phyloP scores from a whole-genome alignment of 2,888 invertebrate species.

The Hydroisotoma schaefferi region DNA sequence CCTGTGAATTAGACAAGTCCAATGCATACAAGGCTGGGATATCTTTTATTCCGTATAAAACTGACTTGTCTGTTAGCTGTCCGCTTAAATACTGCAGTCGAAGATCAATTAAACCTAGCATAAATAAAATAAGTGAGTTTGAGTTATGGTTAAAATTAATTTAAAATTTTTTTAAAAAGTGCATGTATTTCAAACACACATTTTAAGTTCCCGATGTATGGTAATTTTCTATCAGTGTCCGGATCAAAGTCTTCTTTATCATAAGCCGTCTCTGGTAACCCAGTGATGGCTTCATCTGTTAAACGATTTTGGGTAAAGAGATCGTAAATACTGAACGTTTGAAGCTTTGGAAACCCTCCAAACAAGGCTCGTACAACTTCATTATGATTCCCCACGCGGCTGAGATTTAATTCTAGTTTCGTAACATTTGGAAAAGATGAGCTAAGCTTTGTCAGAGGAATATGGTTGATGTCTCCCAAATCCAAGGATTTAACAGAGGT shows the following conservation, averaged over 20 bases:
- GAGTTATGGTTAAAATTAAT: no score
- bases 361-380: not conserved
- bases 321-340: conserved; percentile 8
- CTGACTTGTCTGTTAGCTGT: conserved; percentile 2
- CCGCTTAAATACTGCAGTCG: conserved; percentile 5
- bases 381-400: conserved; percentile 1
- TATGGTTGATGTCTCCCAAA: conserved; percentile 1
- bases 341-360: conserved; percentile 3
- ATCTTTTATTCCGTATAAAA: conserved; percentile 2
- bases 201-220: conserved; percentile 10
- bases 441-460: not conserved
- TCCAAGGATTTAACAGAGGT: not conserved
- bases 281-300: conserved; percentile 8
- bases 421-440: not conserved
- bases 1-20: conserved; percentile 11
- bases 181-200: conserved; percentile 7
- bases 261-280: not conserved
- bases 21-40: not conserved
- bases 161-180: no score
- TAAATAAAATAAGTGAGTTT: not conserved
- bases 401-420: conserved; percentile 4
- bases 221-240: not conserved
- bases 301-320: conserved; percentile 1
- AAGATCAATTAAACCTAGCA: conserved; percentile 8
- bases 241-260: not conserved